Evolutionary conservation across 2,888 invertebrate genomes (phyloP), one percentile per base, ranked within the genome.

Genomic region (Ophion ellenae): DNA sequence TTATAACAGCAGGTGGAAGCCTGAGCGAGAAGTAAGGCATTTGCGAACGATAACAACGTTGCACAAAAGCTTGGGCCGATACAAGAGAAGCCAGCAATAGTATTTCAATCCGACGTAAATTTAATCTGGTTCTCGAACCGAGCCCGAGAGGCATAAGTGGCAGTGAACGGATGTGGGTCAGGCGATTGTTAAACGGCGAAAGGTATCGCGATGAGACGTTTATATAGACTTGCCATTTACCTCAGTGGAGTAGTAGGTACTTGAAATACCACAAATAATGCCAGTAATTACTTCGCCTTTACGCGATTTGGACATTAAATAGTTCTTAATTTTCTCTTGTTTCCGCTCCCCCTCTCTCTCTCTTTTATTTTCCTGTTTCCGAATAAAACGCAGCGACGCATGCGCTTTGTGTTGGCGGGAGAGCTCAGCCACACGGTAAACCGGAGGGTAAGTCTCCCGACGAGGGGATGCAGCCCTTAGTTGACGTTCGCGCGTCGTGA

Each of bases 401-500:
- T 86, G 90, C 90, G 90, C 89, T 57, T 73, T n/a, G 73, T 73
- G 11, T 90, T 92, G 93, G 93, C 92, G 92, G 93, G 88, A 86
- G 81, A 73, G 79, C 82, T 73, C 59, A 28, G 47, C 11, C 73
- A 59, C 70, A 70, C 53, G 84, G 86, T 76, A 82, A 83, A 59
- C 83, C 86, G 86, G 79, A 82, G 81, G 86, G 83, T 81, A 86
- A 87, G 86, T 83, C 85, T 86, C 74, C 76, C 85, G 82, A 86
- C 88, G 85, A 84, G 86, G 81, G 86, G 73, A 81, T 70, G 69
- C 87, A 87, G 85, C 76, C 82, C 66, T 87, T 92, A 94, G 94
- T 94, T 91, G 92, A 92, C 92, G 92, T 91, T 90, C 90, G 90
- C 93, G 93, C 93, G 93, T 92, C 93, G 91, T 89, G 89, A 89